Conservation (phyloP, 2,888 invertebrate species). For the Nymphalis urticae region DNA sequence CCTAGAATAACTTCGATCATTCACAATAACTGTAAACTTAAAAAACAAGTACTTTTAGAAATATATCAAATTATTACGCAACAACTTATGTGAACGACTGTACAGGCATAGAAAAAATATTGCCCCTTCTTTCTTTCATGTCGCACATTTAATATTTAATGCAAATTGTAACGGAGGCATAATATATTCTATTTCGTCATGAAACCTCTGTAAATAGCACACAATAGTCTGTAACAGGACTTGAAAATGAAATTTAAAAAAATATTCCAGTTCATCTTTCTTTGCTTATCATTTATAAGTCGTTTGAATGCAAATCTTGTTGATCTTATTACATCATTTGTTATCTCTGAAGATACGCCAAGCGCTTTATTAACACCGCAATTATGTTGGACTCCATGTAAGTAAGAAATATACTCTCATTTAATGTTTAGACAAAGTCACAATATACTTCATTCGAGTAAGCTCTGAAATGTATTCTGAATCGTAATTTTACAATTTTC, state of each 20-base stretch:
- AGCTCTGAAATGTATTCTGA: not conserved
- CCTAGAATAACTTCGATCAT: too few species aligned
- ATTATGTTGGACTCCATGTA: constrained; percentile 62
- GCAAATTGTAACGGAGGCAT: constrained; percentile 23
- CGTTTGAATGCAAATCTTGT: constrained; percentile 22
- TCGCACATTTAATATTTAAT: constrained; percentile 32
- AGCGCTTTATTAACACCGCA: constrained; percentile 55
- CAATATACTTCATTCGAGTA: not conserved
- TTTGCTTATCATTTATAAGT: constrained; percentile 7
- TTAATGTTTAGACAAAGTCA: not conserved
- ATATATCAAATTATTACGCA: too few species aligned
- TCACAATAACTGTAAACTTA: too few species aligned
- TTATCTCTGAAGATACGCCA: constrained; percentile 52
- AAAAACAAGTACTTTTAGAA: too few species aligned
- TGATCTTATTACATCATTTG: constrained; percentile 47
- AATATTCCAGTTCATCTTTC: constrained; percentile 16
- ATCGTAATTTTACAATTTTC: too few species aligned
- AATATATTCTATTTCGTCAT: constrained; percentile 7
- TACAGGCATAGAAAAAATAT: constrained; percentile 29
- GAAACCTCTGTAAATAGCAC: not conserved
- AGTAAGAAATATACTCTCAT: constrained; percentile 38
- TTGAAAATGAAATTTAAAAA: constrained; percentile 27
- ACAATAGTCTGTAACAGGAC: not conserved
- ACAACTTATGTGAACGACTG: constrained; percentile 15
- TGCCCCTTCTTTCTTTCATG: constrained; percentile 16